phyloP scores from a whole-genome alignment of 2,797 vertebrate species.

The Lutjanus argentimaculatus region DNA sequence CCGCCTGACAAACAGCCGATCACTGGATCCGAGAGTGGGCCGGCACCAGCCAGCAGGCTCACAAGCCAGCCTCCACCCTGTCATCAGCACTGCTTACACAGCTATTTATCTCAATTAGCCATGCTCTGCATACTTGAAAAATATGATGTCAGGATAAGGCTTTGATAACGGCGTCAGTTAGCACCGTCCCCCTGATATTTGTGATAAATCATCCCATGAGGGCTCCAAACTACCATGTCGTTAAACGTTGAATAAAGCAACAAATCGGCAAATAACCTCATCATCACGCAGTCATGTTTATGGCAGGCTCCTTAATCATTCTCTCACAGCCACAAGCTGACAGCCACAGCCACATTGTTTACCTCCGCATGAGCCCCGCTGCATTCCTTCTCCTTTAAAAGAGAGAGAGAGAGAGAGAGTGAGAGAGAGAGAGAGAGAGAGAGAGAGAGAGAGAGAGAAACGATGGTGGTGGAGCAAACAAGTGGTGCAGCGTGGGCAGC shows the following conservation, averaged over 20 bases:
- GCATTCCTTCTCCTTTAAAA: constrained; percentile 42
- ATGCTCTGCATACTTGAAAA: constrained; percentile 63
- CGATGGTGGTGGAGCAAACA: constrained; percentile 44
- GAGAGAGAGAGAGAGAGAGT: background rate
- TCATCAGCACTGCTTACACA: constrained; percentile 53
- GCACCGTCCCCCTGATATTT: constrained; percentile 36
- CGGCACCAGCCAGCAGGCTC: constrained; percentile 42
- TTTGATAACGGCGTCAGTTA: constrained; percentile 34
- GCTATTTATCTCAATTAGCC: constrained; percentile 76
- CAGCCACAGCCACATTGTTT: constrained; percentile 45
- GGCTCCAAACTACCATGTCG: constrained; percentile 27
- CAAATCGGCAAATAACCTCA: constrained; percentile 68
- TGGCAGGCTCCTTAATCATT: constrained; percentile 56
- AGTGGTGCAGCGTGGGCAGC: constrained; percentile 62
- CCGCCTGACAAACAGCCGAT: constrained; percentile 59
- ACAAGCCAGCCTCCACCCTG: constrained; percentile 38
- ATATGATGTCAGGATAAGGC: constrained; percentile 58
- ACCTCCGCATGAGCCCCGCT: constrained; percentile 37
- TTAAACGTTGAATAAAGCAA: constrained; percentile 64
- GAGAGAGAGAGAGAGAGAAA: background rate
- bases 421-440: background rate
- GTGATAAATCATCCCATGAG: constrained; percentile 59
- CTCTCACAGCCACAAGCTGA: constrained; percentile 43
- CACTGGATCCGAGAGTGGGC: constrained; percentile 38
- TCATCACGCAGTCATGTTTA: constrained; percentile 59